Evolutionary conservation across 2,113 vertebrate species (phyloP).

Genomic region (Dicrurus megarhynchus): DNA sequence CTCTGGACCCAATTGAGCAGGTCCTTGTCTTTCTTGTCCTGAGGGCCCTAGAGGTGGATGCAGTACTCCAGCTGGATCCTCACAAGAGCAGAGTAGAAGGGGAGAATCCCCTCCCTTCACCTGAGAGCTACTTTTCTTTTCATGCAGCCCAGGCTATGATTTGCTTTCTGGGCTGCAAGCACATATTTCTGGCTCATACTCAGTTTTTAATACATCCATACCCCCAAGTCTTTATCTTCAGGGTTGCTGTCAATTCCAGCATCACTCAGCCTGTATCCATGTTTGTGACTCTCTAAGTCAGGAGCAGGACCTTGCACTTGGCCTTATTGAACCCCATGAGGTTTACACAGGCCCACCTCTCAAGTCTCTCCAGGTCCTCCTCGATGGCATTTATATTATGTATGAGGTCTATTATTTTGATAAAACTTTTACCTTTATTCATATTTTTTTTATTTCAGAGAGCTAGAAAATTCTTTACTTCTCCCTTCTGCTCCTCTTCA

Average conservation of each 20-base stretch:
- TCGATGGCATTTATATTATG: not conserved
- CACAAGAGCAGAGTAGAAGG: not conserved
- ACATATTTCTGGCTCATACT: not conserved
- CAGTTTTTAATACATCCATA: not conserved
- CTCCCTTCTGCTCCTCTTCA: not conserved
- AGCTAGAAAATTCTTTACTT: not conserved
- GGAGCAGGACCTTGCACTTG: not conserved
- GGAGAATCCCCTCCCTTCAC: not conserved
- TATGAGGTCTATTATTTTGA: not conserved
- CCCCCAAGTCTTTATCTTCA: not conserved
- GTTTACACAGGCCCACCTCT: accelerated
- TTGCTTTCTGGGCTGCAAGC: not conserved
- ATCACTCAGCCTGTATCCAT: not conserved
- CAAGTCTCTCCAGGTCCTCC: not conserved
- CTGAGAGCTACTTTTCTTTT: not conserved
- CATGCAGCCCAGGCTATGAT: not conserved
- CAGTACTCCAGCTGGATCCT: accelerated
- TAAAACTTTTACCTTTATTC: not conserved
- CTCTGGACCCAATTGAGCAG: accelerated
- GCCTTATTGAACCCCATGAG: not conserved
- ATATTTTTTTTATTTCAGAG: not conserved
- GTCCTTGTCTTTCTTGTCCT: not conserved
- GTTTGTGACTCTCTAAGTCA: not conserved
- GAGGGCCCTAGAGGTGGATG: not conserved
- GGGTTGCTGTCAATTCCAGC: not conserved